Evolutionary conservation across 1,140 invertebrate species (phyloP).

Genomic region (Cydia pomonella): DNA sequence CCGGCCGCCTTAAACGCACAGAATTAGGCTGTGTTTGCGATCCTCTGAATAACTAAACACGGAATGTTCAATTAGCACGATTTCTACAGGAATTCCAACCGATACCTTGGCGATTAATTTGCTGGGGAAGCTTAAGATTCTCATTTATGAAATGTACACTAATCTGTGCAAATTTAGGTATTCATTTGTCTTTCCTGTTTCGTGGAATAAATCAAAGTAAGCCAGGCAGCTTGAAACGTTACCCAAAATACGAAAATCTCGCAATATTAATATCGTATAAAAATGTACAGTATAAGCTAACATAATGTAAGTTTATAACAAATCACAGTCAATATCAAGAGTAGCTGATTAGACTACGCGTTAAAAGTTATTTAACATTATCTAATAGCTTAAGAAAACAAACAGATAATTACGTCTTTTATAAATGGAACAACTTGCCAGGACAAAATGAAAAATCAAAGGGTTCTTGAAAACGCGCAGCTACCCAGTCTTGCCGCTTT

Average conservation of each 20-base stretch:
- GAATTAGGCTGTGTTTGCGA: not conserved
- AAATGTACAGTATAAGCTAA: too few relatives aligned
- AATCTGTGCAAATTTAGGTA: not conserved
- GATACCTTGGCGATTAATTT: slow-evolving; percentile 7
- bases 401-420: too few relatives aligned
- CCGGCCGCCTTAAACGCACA: slow-evolving; percentile 1
- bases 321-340: too few relatives aligned
- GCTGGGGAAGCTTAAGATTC: not conserved
- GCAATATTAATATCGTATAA: too few relatives aligned
- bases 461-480: too few relatives aligned
- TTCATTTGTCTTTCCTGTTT: not conserved
- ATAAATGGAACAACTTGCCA: too few relatives aligned
- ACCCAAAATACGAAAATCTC: not conserved
- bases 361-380: too few relatives aligned
- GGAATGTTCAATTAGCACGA: slow-evolving; percentile 23
- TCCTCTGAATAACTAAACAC: slow-evolving; percentile 13
- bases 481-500: too few relatives aligned
- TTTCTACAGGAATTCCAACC: not conserved
- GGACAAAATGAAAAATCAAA: too few relatives aligned
- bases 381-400: too few relatives aligned
- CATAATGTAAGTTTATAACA: too few relatives aligned
- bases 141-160: not conserved
- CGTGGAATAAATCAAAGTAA: not conserved
- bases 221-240: not conserved
- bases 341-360: too few relatives aligned